These are phyloP conservation scores for Matsumyia berberina DNA, from an alignment of 2,888 invertebrate genomes.

Conservation along the genomic window DNA sequence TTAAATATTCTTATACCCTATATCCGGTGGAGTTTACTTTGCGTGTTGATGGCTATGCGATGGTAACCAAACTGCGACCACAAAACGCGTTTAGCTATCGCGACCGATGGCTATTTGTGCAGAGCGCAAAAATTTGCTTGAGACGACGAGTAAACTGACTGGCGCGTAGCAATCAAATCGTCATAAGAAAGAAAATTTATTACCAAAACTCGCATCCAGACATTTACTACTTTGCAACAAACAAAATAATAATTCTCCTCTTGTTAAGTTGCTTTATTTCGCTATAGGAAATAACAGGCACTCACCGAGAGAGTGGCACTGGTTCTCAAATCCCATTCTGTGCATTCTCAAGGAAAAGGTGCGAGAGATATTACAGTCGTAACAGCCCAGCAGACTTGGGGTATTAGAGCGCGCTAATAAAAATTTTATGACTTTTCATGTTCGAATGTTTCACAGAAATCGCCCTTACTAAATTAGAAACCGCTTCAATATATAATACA, in stretches of 20 bases:
- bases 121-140: conserved; percentile 71
- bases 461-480: conserved; percentile 52
- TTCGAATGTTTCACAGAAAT: conserved; percentile 43
- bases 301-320: conserved; percentile 17
- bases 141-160: conserved; percentile 37
- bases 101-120: conserved; percentile 54
- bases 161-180: conserved; percentile 62
- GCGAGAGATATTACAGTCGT: conserved; percentile 43
- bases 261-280: conserved; percentile 53
- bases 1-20: conserved; percentile 38
- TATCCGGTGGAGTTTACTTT: conserved; percentile 29
- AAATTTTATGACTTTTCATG: conserved; percentile 52
- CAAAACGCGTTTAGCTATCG: conserved; percentile 50
- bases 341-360: conserved; percentile 38
- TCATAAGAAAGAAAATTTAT: conserved; percentile 77
- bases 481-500: conserved; percentile 13
- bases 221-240: conserved; percentile 56
- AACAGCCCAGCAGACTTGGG: conserved; percentile 31
- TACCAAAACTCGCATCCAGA: conserved; percentile 70
- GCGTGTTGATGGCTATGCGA: conserved; percentile 29
- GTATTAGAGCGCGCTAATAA: conserved; percentile 50
- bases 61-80: conserved; percentile 25
- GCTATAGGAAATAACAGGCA: conserved; percentile 32
- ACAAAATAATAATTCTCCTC: conserved; percentile 55
- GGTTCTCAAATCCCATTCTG: conserved; percentile 34